Conservation (phyloP, 2,797 vertebrate genomes). For the Rousettus madagascariensis region DNA sequence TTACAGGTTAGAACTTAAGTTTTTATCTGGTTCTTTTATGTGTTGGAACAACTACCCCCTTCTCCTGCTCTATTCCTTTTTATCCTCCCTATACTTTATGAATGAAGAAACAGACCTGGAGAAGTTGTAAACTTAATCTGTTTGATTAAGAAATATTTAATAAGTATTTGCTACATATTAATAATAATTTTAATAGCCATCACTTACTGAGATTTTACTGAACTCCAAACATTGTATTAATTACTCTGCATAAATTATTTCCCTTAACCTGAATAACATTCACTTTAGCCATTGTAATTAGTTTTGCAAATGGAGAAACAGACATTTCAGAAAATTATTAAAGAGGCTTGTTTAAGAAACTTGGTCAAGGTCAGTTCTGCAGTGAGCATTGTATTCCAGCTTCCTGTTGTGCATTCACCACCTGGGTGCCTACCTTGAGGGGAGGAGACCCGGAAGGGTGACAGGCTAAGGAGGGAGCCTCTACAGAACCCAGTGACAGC, state of each 20-base stretch:
- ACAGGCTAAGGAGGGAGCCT: neutral
- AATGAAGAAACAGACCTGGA: neutral
- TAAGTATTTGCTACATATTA: neutral
- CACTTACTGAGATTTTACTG: conserved; percentile 15
- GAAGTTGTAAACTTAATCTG: neutral
- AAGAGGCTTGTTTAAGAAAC: neutral
- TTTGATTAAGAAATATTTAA: conserved; percentile 28
- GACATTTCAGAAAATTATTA: neutral
- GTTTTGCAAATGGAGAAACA: neutral
- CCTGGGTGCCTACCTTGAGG: neutral
- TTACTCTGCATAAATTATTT: conserved; percentile 11
- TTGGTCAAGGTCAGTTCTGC: neutral
- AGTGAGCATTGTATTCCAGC: neutral
- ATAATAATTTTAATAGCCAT: neutral
- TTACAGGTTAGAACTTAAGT: neutral
- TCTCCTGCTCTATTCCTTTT: neutral
- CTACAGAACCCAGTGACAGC: neutral
- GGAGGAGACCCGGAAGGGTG: neutral
- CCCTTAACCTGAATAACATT: neutral
- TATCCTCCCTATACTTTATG: neutral
- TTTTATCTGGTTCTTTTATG: neutral
- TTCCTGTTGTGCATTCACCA: fast-evolving
- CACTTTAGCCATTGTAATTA: conserved; percentile 16
- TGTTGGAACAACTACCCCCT: neutral
- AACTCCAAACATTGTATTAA: conserved; percentile 10